Evolutionary conservation across 2,797 vertebrate species (phyloP).

Genomic region (Coregonus sp.): DNA sequence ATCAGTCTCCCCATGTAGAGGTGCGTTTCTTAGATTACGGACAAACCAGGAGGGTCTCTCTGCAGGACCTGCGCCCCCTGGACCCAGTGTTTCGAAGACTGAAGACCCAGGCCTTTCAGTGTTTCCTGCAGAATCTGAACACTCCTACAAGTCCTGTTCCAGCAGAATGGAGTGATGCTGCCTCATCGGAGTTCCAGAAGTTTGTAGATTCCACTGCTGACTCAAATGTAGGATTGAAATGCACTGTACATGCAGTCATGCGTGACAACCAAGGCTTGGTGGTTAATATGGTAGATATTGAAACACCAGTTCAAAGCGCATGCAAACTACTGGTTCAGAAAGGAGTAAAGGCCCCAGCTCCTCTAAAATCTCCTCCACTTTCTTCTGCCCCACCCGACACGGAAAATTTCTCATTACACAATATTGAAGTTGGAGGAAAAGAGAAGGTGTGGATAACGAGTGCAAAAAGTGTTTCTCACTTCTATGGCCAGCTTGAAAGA

Average conservation of each 20-base stretch:
- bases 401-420: slow-evolving; percentile 75
- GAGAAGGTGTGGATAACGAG: slow-evolving; percentile 78
- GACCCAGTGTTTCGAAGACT: slow-evolving; percentile 66
- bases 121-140: slow-evolving; percentile 82
- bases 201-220: slow-evolving; percentile 61
- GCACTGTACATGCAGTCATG: slow-evolving; percentile 78
- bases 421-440: slow-evolving; percentile 79
- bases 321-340: slow-evolving; percentile 69
- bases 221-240: slow-evolving; percentile 66
- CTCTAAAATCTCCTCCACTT: slow-evolving; percentile 50
- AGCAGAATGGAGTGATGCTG: slow-evolving; percentile 70
- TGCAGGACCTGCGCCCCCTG: slow-evolving; percentile 66
- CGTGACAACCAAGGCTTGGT: slow-evolving; percentile 58
- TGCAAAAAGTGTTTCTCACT: slow-evolving; percentile 71
- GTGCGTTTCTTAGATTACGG: slow-evolving; percentile 86
- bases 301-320: slow-evolving; percentile 75
- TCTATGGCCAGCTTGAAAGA: slow-evolving; percentile 86
- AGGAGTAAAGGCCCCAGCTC: slow-evolving; percentile 63
- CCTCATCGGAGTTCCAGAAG: slow-evolving; percentile 60
- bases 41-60: slow-evolving; percentile 63
- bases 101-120: slow-evolving; percentile 79
- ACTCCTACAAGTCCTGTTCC: slow-evolving; percentile 68
- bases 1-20: slow-evolving; percentile 60
- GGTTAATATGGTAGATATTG: slow-evolving; percentile 77
- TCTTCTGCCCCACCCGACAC: slow-evolving; percentile 64